Conservation (phyloP, 2,113 vertebrate genomes). For the Pleuronectes platessa region DNA sequence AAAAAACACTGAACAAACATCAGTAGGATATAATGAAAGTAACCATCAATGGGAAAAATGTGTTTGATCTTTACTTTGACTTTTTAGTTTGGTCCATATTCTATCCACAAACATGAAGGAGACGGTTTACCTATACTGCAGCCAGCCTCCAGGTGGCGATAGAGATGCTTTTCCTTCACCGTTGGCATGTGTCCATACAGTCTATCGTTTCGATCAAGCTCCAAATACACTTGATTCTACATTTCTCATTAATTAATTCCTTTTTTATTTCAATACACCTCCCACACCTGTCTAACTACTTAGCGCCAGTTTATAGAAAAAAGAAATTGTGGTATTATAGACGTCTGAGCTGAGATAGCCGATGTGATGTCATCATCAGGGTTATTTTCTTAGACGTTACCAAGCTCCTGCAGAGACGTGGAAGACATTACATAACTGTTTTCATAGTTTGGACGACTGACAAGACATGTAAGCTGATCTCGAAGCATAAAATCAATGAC, state of each 20-base stretch:
- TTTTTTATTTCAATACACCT: neutral
- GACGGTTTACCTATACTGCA: neutral
- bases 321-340: neutral
- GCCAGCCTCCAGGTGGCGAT: neutral
- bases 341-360: neutral
- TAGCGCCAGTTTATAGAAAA: neutral
- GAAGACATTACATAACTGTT: neutral
- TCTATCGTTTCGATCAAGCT: neutral
- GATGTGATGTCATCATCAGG: neutral
- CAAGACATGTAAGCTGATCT: neutral
- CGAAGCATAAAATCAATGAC: neutral
- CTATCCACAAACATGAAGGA: too few relatives aligned
- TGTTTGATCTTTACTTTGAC: too few relatives aligned
- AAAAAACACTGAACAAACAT: too few relatives aligned
- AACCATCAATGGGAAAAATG: too few relatives aligned
- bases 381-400: neutral
- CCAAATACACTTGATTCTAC: neutral
- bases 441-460: neutral
- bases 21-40: too few relatives aligned
- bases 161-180: neutral
- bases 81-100: too few relatives aligned
- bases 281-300: neutral
- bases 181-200: too few relatives aligned
- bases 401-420: neutral
- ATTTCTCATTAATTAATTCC: neutral